phyloP scores from a whole-genome alignment of 2,113 vertebrate genomes.

The Sisor rabdophorus region DNA sequence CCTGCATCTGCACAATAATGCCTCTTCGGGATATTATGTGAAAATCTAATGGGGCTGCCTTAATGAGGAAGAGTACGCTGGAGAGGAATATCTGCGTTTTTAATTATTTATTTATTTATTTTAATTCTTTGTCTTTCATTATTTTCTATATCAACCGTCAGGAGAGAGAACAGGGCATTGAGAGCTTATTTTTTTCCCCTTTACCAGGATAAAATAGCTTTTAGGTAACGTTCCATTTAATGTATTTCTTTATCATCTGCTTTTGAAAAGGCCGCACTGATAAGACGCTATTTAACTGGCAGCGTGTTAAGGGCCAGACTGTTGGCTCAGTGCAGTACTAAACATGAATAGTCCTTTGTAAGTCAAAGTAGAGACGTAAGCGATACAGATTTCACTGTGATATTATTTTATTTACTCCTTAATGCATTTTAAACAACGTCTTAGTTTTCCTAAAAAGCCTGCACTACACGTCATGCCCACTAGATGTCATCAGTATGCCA shows the following conservation, averaged over 20 bases:
- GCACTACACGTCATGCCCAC: slow-evolving; percentile 13
- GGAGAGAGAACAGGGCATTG: slow-evolving; percentile 59
- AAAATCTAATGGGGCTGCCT: slow-evolving; percentile 68
- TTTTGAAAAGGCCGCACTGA: slow-evolving; percentile 43
- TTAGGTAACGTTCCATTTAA: slow-evolving; percentile 63
- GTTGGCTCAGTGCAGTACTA: slow-evolving; percentile 12
- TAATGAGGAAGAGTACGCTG: slow-evolving; percentile 73
- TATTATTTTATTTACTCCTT: slow-evolving; percentile 21
- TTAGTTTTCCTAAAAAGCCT: background rate
- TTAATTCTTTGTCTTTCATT: slow-evolving; percentile 35
- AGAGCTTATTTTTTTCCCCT: slow-evolving; percentile 50
- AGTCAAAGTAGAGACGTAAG: slow-evolving; percentile 17
- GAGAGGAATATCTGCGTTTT: slow-evolving; percentile 65
- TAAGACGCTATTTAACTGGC: slow-evolving; percentile 35
- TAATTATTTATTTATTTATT: no score
- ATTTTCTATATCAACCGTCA: slow-evolving; percentile 65
- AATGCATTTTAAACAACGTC: slow-evolving; percentile 19
- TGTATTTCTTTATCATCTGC: slow-evolving; percentile 53
- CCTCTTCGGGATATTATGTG: slow-evolving; percentile 56
- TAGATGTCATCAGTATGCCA: slow-evolving; percentile 26
- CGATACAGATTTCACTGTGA: slow-evolving; percentile 17
- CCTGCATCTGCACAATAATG: slow-evolving; percentile 88
- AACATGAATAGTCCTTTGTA: slow-evolving; percentile 18
- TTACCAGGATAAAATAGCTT: slow-evolving; percentile 60
- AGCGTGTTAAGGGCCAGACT: slow-evolving; percentile 9